phyloP scores from a whole-genome alignment of 1,140 invertebrate genomes.

The Aphaenogaster rudis region DNA sequence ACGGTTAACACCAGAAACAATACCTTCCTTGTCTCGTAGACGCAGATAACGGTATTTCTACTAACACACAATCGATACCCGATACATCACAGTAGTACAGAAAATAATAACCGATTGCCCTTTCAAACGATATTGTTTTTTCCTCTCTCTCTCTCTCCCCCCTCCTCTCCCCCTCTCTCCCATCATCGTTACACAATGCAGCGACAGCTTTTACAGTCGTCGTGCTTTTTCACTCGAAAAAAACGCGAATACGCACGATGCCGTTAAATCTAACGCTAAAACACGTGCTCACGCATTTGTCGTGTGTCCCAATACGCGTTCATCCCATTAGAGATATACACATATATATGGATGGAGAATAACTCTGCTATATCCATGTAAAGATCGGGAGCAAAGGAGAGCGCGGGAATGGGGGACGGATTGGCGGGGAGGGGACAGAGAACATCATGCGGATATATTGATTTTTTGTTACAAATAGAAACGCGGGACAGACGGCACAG shows the following conservation, averaged over 20 bases:
- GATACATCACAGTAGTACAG: conserved; percentile 52
- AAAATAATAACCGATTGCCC: conserved; percentile 61
- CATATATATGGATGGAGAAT: conserved; percentile 13
- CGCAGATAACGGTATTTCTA: conserved; percentile 52
- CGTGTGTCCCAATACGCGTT: conserved; percentile 10
- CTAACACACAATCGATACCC: conserved; percentile 56
- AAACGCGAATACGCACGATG: conserved; percentile 43
- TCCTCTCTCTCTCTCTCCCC: not conserved
- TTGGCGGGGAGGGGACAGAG: not conserved
- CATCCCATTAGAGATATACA: conserved; percentile 20
- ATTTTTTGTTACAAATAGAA: conserved; percentile 66
- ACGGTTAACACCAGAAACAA: conserved; percentile 51
- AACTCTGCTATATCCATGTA: conserved; percentile 8
- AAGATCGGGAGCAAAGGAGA: conserved; percentile 43
- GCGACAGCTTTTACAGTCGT: conserved; percentile 17
- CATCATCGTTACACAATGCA: conserved; percentile 22
- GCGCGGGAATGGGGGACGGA: conserved; percentile 1
- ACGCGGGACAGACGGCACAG: conserved; percentile 53
- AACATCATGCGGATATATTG: conserved; percentile 40
- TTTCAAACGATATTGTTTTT: conserved; percentile 54
- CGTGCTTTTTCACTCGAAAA: conserved; percentile 53
- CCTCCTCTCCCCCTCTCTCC: not conserved
- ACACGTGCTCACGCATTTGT: conserved; percentile 37
- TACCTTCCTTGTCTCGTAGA: conserved; percentile 33
- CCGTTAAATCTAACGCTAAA: conserved; percentile 53